Conservation (phyloP, 2,888 invertebrate genomes). For the Cheilosia impressa region DNA sequence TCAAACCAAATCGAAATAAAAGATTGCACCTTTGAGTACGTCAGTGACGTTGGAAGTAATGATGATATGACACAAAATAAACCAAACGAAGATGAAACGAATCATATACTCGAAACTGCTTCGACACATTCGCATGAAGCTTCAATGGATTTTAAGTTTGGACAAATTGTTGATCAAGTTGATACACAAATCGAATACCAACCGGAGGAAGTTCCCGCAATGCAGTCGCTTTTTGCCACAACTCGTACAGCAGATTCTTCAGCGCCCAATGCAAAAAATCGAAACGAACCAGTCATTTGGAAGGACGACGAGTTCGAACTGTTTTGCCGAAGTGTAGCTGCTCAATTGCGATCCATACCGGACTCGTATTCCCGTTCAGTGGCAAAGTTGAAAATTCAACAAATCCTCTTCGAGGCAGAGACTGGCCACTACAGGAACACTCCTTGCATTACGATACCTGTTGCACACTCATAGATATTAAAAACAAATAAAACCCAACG, state of each 20-base stretch:
- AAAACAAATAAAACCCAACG: background rate
- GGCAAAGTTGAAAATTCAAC: slow-evolving; percentile 81
- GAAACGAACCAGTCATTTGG: background rate
- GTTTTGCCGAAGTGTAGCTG: slow-evolving; percentile 80
- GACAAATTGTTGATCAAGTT: slow-evolving; percentile 8
- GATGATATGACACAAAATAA: slow-evolving; percentile 47
- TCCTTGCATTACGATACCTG: slow-evolving; percentile 65
- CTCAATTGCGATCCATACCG: slow-evolving; percentile 78
- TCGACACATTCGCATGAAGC: slow-evolving; percentile 3
- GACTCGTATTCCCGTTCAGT: slow-evolving; percentile 80
- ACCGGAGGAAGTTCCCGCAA: background rate
- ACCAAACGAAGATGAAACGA: slow-evolving; percentile 10
- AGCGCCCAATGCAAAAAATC: background rate
- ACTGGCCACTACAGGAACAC: slow-evolving; percentile 78
- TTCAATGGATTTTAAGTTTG: slow-evolving; percentile 46
- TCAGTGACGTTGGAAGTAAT: slow-evolving; percentile 41
- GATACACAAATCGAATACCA: slow-evolving; percentile 2
- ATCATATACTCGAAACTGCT: background rate
- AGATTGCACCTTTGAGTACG: slow-evolving; percentile 62
- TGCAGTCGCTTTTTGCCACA: background rate
- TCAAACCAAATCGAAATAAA: slow-evolving; percentile 44
- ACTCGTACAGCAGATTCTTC: background rate
- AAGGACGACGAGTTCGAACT: slow-evolving; percentile 77
- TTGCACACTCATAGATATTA: slow-evolving; percentile 14
- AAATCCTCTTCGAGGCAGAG: slow-evolving; percentile 81